Percentiles rank a stretch among this genome's conserved stretches.
Evolutionary conservation across 2,888 invertebrate genomes (phyloP).

Genomic region (Alsophila aescularia): DNA sequence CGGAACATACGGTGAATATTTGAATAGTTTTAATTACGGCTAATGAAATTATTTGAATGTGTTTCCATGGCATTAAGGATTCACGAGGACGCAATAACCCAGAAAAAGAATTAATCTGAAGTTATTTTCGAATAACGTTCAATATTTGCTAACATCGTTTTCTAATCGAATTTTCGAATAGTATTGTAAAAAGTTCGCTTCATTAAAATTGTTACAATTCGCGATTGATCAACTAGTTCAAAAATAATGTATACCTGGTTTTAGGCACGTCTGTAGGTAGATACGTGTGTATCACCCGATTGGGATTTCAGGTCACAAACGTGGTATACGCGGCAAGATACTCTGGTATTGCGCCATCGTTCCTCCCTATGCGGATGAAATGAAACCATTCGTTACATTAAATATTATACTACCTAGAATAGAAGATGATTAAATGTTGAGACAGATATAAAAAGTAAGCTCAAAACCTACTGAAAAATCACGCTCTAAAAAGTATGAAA

Average conservation of each 20-base stretch:
- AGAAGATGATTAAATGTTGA: too few species aligned
- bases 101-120: slow-evolving; percentile 32
- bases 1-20: slow-evolving; percentile 40
- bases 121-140: neutral
- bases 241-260: slow-evolving; percentile 15
- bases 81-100: slow-evolving; percentile 79
- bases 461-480: too few species aligned
- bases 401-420: too few species aligned
- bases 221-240: slow-evolving; percentile 5
- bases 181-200: neutral
- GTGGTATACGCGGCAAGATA: slow-evolving; percentile 56
- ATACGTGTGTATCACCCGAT: neutral
- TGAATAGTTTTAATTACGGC: slow-evolving; percentile 24
- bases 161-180: too few species aligned
- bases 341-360: slow-evolving; percentile 78
- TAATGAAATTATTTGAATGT: slow-evolving; percentile 19
- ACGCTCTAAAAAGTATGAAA: too few species aligned
- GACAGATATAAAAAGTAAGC: too few species aligned
- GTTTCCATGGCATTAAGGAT: slow-evolving; percentile 72
- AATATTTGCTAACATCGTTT: too few species aligned
- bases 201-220: slow-evolving; percentile 1
- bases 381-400: slow-evolving; percentile 13
- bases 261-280: neutral
- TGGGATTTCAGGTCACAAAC: slow-evolving; percentile 56
- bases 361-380: slow-evolving; percentile 73